Evolutionary conservation across 2,888 invertebrate genomes (phyloP).

Genomic region (Agrotis ipsilon): DNA sequence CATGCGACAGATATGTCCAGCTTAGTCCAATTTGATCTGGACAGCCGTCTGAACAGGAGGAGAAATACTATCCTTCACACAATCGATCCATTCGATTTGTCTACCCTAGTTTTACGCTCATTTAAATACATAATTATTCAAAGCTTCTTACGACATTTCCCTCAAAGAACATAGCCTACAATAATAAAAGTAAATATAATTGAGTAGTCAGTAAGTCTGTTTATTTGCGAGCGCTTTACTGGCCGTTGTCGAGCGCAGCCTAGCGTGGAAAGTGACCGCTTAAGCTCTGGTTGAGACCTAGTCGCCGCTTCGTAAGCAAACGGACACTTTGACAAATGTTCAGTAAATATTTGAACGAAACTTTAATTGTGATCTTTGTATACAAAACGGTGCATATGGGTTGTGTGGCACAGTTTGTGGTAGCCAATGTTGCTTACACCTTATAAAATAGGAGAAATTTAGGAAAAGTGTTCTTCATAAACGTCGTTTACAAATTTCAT

Average conservation of each 20-base stretch:
- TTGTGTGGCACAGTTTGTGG: not conserved
- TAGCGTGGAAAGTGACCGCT: conserved; percentile 51
- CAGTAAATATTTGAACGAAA: conserved; percentile 50
- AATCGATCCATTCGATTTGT: not conserved
- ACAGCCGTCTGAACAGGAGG: too few species aligned
- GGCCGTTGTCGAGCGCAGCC: conserved; percentile 40
- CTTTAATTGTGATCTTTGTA: conserved; percentile 39
- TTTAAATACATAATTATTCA: not conserved
- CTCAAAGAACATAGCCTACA: not conserved
- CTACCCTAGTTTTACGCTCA: not conserved
- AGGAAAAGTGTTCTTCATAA: not conserved
- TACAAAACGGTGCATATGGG: not conserved
- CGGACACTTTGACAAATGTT: conserved; percentile 56
- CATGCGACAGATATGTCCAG: too few species aligned
- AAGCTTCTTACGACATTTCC: not conserved
- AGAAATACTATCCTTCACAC: too few species aligned
- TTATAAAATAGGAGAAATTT: not conserved
- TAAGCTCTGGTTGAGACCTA: conserved; percentile 52
- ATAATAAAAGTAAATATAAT: conserved; percentile 36
- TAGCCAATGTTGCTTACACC: not conserved
- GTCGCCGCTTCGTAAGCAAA: conserved; percentile 38
- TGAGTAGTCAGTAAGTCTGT: conserved; percentile 53
- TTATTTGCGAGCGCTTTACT: conserved; percentile 52
- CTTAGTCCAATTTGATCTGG: too few species aligned
- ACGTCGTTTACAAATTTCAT: not conserved